These are phyloP conservation scores for Proales similis DNA, from an alignment of 1,140 invertebrate species.

Conservation along the genomic window DNA sequence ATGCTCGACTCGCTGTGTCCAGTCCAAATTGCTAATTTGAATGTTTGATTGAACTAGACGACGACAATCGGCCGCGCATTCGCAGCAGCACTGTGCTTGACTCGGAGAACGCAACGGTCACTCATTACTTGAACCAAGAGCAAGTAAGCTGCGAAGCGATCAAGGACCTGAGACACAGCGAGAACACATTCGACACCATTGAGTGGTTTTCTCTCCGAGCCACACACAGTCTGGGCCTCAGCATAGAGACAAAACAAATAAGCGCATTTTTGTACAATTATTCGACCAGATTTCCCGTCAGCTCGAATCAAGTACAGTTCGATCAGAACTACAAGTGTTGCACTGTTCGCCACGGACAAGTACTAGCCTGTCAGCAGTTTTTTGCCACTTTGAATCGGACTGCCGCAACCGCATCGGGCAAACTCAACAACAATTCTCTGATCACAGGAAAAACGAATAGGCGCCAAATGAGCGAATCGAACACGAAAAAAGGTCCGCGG, in stretches of 20 bases:
- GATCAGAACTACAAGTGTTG: conserved; percentile 19
- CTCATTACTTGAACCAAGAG: conserved; percentile 8
- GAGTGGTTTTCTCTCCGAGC: conserved; percentile 6
- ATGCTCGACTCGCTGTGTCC: no score
- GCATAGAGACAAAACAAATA: not conserved
- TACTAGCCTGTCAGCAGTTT: not conserved
- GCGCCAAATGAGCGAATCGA: not conserved
- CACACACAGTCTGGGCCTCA: not conserved
- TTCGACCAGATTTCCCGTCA: conserved; percentile 4
- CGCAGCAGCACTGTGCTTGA: not conserved
- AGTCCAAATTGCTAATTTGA: no score
- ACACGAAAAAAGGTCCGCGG: not conserved
- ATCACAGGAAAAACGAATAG: not conserved
- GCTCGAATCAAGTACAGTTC: not conserved
- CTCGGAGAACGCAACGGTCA: not conserved
- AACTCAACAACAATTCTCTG: not conserved
- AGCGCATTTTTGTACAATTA: conserved; percentile 6
- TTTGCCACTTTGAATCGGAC: not conserved
- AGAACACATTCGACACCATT: conserved; percentile 12
- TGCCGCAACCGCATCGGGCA: not conserved
- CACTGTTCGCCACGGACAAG: not conserved
- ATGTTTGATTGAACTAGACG: no score
- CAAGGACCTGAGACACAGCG: not conserved
- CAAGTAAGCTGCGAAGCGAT: conserved; percentile 24
- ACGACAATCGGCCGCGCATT: not conserved